Evolutionary conservation across 2,888 invertebrate genomes (phyloP).

Genomic region (Mimas tiliae): DNA sequence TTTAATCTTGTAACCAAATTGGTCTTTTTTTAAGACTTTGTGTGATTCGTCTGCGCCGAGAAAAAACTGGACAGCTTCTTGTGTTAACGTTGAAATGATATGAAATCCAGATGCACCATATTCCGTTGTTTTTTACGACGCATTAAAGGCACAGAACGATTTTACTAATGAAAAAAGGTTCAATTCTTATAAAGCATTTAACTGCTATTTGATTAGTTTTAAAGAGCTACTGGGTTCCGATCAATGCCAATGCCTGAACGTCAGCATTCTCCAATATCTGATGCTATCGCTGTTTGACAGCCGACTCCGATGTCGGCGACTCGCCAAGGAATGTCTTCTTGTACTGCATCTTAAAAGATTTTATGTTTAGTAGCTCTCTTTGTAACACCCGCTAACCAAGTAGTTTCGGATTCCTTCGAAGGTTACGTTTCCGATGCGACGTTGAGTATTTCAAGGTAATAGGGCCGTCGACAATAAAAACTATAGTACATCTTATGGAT

Average conservation of each 20-base stretch:
- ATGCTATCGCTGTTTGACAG: slow-evolving; percentile 64
- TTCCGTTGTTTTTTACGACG: slow-evolving; percentile 26
- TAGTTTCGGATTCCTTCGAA: not conserved
- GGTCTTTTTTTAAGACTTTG: not conserved
- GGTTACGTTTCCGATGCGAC: not conserved
- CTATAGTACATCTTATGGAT: no score
- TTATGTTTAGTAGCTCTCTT: slow-evolving; percentile 33
- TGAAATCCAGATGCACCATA: slow-evolving; percentile 12
- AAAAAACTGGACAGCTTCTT: not conserved
- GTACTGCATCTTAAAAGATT: slow-evolving; percentile 43
- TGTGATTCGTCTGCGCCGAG: not conserved
- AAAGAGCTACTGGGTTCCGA: slow-evolving; percentile 39
- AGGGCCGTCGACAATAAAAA: not conserved
- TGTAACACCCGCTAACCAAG: not conserved
- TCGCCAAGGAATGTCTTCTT: slow-evolving; percentile 51
- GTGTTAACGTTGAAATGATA: slow-evolving; percentile 11
- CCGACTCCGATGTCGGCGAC: slow-evolving; percentile 45
- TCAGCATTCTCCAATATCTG: slow-evolving; percentile 42
- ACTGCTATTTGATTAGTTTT: slow-evolving; percentile 39
- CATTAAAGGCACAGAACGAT: slow-evolving; percentile 26
- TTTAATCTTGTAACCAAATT: not conserved
- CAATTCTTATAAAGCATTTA: slow-evolving; percentile 32
- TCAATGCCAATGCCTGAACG: slow-evolving; percentile 36
- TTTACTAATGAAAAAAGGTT: slow-evolving; percentile 33
- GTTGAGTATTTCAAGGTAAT: not conserved